A percentile compares a stretch with the other conserved stretches of the same genome.
These are phyloP conservation scores for Antitype chi DNA, from an alignment of 2,888 invertebrate genomes.

Conservation along the genomic window DNA sequence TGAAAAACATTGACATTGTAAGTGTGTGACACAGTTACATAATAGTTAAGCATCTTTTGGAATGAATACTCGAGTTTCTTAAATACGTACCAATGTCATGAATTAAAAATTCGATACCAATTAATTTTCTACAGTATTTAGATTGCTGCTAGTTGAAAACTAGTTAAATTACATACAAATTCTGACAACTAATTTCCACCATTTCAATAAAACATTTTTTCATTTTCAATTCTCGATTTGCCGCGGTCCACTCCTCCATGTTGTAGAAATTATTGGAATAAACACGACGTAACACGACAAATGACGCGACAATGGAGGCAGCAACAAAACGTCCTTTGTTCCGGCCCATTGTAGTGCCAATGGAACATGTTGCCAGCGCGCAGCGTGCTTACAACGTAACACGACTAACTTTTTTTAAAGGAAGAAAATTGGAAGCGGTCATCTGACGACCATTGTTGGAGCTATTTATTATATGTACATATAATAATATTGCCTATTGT, in stretches of 20 bases:
- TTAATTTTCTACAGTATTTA: not conserved
- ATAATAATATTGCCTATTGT: constrained; percentile 9
- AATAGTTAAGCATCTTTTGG: not conserved
- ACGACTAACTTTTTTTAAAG: constrained; percentile 65
- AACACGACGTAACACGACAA: constrained; percentile 50
- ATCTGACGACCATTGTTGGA: constrained; percentile 53
- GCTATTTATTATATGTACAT: constrained; percentile 59
- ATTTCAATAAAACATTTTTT: not conserved
- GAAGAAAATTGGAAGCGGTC: constrained; percentile 64
- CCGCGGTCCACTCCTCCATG: constrained; percentile 8
- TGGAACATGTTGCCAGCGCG: constrained; percentile 69
- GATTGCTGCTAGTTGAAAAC: not conserved
- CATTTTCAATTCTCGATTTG: not conserved
- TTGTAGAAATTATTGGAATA: constrained; percentile 58
- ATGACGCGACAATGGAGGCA: constrained; percentile 66
- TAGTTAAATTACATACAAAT: not conserved
- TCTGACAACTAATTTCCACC: not conserved
- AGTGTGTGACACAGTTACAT: no score
- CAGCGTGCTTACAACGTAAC: constrained; percentile 60
- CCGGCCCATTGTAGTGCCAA: constrained; percentile 68
- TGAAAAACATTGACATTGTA: no score
- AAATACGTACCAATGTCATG: not conserved
- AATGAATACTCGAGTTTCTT: not conserved
- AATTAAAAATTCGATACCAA: not conserved
- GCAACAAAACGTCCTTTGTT: constrained; percentile 75